A percentile compares a stretch with the other conserved stretches of the same genome.
These are phyloP conservation scores for Formicarius rufipectus DNA, from an alignment of 2,113 vertebrate species.

Conservation along the genomic window DNA sequence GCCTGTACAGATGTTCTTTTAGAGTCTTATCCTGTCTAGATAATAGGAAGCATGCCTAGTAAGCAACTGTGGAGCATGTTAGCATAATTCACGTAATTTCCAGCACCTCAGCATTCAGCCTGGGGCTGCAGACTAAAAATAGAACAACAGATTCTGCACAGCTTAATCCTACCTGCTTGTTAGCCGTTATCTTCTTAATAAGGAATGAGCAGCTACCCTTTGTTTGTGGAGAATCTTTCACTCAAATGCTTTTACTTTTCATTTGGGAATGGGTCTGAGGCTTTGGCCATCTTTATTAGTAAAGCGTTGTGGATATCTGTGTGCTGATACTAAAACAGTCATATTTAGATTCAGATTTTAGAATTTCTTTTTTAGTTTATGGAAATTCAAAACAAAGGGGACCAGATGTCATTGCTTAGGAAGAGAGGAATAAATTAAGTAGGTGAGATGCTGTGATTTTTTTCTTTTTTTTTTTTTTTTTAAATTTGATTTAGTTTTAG, in stretches of 20 bases:
- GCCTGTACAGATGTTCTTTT: slow-evolving; percentile 70
- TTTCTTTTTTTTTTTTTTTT: neutral
- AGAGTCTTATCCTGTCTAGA: slow-evolving; percentile 58
- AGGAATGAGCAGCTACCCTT: neutral
- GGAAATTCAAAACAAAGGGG: neutral
- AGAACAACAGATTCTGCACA: slow-evolving; percentile 6
- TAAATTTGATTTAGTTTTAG: neutral
- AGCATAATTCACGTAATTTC: slow-evolving; percentile 54
- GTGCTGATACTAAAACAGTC: neutral
- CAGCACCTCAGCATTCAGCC: slow-evolving; percentile 32
- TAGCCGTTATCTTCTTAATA: slow-evolving; percentile 50
- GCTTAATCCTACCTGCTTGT: slow-evolving; percentile 51
- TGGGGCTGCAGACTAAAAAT: slow-evolving; percentile 38
- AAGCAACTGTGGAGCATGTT: slow-evolving; percentile 41
- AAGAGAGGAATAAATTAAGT: neutral
- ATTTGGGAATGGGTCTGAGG: neutral
- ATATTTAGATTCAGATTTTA: neutral
- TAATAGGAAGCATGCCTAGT: slow-evolving; percentile 67
- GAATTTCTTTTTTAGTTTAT: neutral
- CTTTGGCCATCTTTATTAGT: neutral
- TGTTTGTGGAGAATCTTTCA: neutral
- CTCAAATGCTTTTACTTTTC: neutral
- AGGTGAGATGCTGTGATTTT: neutral
- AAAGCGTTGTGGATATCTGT: neutral
- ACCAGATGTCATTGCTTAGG: neutral